phyloP scores from a whole-genome alignment of 2,797 vertebrate species.

The Poeciliopsis turneri region DNA sequence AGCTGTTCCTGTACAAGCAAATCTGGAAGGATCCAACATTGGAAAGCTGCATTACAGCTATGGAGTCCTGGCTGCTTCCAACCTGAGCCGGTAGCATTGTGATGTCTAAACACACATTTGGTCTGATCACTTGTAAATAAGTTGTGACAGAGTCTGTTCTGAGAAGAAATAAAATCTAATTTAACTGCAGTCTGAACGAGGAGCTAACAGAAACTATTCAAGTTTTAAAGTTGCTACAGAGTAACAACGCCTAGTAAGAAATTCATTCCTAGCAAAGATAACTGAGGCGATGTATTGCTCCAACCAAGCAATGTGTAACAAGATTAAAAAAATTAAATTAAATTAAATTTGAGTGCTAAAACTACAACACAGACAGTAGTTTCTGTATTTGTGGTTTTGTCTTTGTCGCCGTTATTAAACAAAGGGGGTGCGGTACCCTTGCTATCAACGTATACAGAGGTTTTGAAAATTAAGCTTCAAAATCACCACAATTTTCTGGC shows the following conservation, averaged over 20 bases:
- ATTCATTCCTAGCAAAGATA: not conserved
- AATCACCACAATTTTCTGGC: not conserved
- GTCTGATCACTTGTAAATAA: not conserved
- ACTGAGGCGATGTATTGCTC: not conserved
- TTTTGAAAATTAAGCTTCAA: not conserved
- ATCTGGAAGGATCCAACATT: not conserved
- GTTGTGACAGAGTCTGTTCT: not conserved
- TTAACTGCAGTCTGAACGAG: not conserved
- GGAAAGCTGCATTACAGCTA: slow-evolving; percentile 6
- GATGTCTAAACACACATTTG: slow-evolving; percentile 1
- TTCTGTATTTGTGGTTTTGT: not conserved
- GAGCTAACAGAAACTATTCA: not conserved
- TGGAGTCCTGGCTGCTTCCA: not conserved
- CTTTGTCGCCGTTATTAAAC: not conserved
- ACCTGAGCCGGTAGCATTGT: not conserved
- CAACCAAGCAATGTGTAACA: not conserved
- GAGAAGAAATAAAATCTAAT: not conserved
- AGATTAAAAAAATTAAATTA: too few relatives aligned
- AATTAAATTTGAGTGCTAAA: not conserved
- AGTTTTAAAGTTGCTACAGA: not conserved
- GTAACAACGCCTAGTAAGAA: not conserved
- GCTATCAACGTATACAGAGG: not conserved
- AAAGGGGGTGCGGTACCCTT: too few relatives aligned
- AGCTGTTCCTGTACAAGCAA: not conserved
- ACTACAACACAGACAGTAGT: not conserved